Evolutionary conservation across 2,797 vertebrate species (phyloP), one percentile per base, ranked within the genome.

Genomic region (Anabacerthia variegaticeps): DNA sequence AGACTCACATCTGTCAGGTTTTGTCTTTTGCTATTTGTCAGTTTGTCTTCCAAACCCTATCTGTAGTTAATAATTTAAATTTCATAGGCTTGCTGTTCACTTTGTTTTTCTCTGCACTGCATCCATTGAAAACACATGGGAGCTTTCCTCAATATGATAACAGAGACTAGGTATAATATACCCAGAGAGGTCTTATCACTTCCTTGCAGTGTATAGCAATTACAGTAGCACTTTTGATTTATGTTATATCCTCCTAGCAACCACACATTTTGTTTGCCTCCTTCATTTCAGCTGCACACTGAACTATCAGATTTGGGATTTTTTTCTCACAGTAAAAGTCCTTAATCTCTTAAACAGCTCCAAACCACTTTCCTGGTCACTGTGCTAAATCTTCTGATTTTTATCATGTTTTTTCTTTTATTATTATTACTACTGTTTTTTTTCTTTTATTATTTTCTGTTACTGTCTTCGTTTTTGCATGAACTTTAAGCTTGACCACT

Each of bases 131-230:
- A 94, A 77, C 23, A 1, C 67, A 49, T 19, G 19, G 86, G 84
- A 92, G 36, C 75, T 88, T 91, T 85, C 34, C 80, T 82, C 1
- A 0, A 23, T 65, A 23, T 39, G 93, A 92, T 93, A 95, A 90
- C 83, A 56, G 62, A 74, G 67, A 32, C 56, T 34, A 91, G 71
- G 84, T 95, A 83, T 92, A 92, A 84, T 93, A 85, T 34, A 76
- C 78, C 66, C 92, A 90, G 90, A 87, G 61, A 95, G 65, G 95
- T 94, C 92, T 97, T 96, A 97, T 92, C 96, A 75, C 74, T 94
- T 85, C 58, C 72, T 92, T 87, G 89, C 94, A 93, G 90, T 91
- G 81, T 87, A 48, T 59, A 90, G 92, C 71, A 96, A 94, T 97
- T 96, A 93, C 54, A 89, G 90, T 46, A 79, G 83, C 2, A 2